phyloP scores from a whole-genome alignment of 2,797 vertebrate species.

The Mastacembelus armatus region DNA sequence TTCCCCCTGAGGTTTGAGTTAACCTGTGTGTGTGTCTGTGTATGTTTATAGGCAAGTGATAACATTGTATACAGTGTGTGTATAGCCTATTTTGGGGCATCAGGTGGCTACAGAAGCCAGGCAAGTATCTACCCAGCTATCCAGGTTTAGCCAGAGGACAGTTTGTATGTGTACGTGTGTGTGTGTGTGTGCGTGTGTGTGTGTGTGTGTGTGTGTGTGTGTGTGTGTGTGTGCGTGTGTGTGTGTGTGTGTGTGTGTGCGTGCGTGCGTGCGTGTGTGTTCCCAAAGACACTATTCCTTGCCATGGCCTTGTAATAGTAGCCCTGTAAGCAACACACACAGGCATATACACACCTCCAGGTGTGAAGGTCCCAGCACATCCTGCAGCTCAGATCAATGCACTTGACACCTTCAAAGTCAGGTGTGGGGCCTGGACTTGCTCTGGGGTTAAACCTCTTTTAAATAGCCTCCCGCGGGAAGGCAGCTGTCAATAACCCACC shows the following conservation, averaged over 20 bases:
- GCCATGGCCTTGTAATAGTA: slow-evolving; percentile 81
- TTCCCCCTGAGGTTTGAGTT: slow-evolving; percentile 57
- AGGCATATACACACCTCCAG: slow-evolving; percentile 80
- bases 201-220: slow-evolving; percentile 4
- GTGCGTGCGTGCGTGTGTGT: slow-evolving; percentile 71
- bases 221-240: slow-evolving; percentile 67
- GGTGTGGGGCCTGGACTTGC: slow-evolving; percentile 87
- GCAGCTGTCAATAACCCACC: slow-evolving; percentile 92
- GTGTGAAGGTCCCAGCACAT: slow-evolving; percentile 87
- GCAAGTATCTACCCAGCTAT: slow-evolving; percentile 58
- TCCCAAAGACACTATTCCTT: slow-evolving; percentile 64
- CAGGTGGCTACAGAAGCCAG: slow-evolving; percentile 70
- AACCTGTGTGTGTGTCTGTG: slow-evolving; percentile 51
- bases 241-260: slow-evolving; percentile 33
- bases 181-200: slow-evolving; percentile 10
- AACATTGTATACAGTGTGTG: slow-evolving; percentile 38
- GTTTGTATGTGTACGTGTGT: slow-evolving; percentile 67
- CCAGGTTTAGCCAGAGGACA: slow-evolving; percentile 77
- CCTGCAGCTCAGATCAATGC: slow-evolving; percentile 92
- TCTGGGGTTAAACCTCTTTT: slow-evolving; percentile 94
- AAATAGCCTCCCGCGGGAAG: slow-evolving; percentile 91
- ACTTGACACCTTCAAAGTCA: slow-evolving; percentile 92
- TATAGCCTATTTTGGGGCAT: slow-evolving; percentile 61
- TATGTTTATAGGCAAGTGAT: slow-evolving; percentile 33
- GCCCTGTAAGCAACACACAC: slow-evolving; percentile 74